These are phyloP conservation scores for Australoheros facetus DNA, from an alignment of 2,797 vertebrate species.

Conservation along the genomic window DNA sequence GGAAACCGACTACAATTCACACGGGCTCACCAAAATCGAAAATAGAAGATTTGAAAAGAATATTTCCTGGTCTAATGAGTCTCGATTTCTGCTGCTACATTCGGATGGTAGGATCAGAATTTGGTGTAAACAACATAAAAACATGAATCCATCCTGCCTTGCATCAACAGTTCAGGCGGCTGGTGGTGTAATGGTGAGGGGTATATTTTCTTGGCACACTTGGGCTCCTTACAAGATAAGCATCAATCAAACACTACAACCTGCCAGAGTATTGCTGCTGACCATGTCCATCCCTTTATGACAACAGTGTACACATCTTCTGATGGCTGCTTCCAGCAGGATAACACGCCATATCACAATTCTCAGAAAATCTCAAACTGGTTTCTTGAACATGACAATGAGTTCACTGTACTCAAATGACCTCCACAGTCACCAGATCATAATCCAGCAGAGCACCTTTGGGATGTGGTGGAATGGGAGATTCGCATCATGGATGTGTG, in stretches of 20 bases:
- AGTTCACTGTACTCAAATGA: too few species aligned
- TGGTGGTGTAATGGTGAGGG: too few species aligned
- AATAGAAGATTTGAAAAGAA: not conserved
- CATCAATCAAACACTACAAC: not conserved
- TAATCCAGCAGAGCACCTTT: not conserved
- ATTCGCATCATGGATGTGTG: too few species aligned
- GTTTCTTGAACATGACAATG: too few species aligned
- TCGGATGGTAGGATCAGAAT: conserved; percentile 35
- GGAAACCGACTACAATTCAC: not conserved
- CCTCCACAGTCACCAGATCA: not conserved
- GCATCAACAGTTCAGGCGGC: not conserved
- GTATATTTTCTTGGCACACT: not conserved
- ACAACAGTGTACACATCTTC: not conserved
- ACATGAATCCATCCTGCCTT: not conserved
- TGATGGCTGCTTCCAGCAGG: not conserved
- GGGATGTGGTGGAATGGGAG: not conserved
- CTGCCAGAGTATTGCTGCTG: not conserved
- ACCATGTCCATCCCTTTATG: not conserved
- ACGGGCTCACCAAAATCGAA: not conserved
- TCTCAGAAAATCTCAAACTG: too few species aligned
- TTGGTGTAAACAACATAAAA: conserved; percentile 35
- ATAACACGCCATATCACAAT: too few species aligned
- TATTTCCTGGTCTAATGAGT: not conserved
- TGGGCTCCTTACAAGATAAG: not conserved
- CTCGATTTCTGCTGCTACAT: not conserved